These are phyloP conservation scores for Eupithecia pulchellata DNA, from an alignment of 2,888 invertebrate species.

Conservation along the genomic window DNA sequence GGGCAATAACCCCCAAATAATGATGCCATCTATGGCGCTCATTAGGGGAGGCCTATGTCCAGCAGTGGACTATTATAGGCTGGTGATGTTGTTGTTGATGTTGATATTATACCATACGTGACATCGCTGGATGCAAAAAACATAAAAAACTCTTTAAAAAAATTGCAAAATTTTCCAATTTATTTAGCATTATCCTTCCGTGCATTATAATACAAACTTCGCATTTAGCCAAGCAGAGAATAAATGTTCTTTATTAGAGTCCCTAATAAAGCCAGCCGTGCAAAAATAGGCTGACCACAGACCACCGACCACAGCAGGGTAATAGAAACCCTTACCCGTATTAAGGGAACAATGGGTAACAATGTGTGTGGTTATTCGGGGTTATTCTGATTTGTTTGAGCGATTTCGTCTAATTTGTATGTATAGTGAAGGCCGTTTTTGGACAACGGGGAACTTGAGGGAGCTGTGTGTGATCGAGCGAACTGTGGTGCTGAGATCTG, in stretches of 20 bases:
- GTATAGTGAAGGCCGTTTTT: constrained; percentile 10
- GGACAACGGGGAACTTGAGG: neutral
- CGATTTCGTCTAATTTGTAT: constrained; percentile 30
- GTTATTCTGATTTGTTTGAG: constrained; percentile 40
- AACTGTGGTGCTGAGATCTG: neutral
- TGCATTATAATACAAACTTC: constrained; percentile 25
- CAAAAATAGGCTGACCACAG: constrained; percentile 72
- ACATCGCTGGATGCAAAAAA: neutral
- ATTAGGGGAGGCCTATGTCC: no score
- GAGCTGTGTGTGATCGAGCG: constrained; percentile 3
- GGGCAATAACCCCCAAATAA: no score
- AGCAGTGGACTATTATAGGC: no score
- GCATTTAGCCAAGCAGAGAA: constrained; percentile 47
- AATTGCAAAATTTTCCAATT: neutral
- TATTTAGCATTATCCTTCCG: neutral
- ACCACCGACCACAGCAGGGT: constrained; percentile 50
- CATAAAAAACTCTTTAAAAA: neutral
- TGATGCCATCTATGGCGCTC: no score
- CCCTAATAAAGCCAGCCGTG: constrained; percentile 66
- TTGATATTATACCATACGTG: neutral
- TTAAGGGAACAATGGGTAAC: constrained; percentile 55
- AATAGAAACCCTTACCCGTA: constrained; percentile 59
- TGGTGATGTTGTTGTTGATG: no score
- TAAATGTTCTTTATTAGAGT: constrained; percentile 71
- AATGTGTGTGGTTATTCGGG: constrained; percentile 36